These are phyloP conservation scores for Tamias sibiricus DNA, from an alignment of 2,113 vertebrate species.

Conservation along the genomic window DNA sequence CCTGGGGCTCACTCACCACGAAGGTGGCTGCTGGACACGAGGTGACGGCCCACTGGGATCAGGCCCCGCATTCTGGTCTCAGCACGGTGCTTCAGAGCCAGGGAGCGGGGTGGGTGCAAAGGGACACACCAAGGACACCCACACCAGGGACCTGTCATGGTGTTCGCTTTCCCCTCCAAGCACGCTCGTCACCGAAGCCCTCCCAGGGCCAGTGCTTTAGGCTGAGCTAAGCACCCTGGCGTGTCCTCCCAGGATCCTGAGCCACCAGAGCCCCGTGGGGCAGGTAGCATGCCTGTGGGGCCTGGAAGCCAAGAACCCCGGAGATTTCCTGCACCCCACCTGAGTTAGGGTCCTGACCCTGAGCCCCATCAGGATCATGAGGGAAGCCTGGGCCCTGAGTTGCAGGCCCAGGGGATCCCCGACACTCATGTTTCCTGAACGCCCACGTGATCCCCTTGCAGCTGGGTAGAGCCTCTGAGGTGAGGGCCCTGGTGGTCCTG, in stretches of 20 bases:
- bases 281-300: rapidly evolving
- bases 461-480: neutral
- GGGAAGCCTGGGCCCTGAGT: too few species aligned
- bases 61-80: conserved; percentile 76
- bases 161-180: neutral
- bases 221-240: neutral
- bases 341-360: neutral
- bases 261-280: rapidly evolving
- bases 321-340: neutral
- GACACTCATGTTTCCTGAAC: too few species aligned
- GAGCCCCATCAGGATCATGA: too few species aligned
- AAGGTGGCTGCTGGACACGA: conserved; percentile 77
- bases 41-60: conserved; percentile 71
- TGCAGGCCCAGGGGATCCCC: too few species aligned
- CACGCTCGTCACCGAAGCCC: neutral
- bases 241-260: neutral
- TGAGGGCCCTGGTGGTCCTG: neutral
- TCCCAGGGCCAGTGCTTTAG: neutral
- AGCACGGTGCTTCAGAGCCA: conserved; percentile 78
- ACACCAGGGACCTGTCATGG: neutral
- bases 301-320: neutral
- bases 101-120: neutral
- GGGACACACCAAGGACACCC: neutral
- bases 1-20: conserved; percentile 68
- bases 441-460: too few species aligned